Conservation (phyloP, 2,113 vertebrate species). For the Sitta europaea region DNA sequence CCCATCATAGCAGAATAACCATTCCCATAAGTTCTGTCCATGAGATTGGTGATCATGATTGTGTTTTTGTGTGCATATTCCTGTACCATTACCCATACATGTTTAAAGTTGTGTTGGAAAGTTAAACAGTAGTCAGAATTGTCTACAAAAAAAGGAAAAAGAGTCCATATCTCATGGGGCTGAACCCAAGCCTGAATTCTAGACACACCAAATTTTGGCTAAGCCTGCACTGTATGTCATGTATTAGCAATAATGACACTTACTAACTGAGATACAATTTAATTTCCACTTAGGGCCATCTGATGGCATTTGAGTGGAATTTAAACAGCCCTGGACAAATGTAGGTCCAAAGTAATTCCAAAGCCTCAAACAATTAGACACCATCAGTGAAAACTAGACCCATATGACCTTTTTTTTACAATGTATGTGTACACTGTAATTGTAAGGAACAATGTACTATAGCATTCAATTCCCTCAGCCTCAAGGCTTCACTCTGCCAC, state of each 20-base stretch:
- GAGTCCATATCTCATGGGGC: background rate
- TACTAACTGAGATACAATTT: background rate
- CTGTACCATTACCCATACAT: background rate
- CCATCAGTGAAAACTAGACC: background rate
- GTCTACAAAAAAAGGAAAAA: background rate
- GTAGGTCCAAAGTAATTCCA: background rate
- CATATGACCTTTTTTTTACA: background rate
- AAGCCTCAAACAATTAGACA: background rate
- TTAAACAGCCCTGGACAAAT: background rate
- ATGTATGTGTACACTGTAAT: background rate
- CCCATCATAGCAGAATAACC: background rate
- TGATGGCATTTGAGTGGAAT: background rate
- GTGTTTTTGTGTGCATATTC: background rate
- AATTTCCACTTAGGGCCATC: background rate
- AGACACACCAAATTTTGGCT: background rate
- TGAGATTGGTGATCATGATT: background rate
- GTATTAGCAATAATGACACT: background rate
- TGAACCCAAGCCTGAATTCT: background rate
- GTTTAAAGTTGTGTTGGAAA: background rate
- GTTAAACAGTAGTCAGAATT: background rate
- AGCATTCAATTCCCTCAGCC: background rate
- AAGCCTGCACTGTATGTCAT: background rate
- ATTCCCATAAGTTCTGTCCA: background rate
- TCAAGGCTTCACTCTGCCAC: background rate
- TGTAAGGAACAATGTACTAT: background rate